Conservation (phyloP, 2,113 vertebrate species). For the Epinephelus lanceolatus region DNA sequence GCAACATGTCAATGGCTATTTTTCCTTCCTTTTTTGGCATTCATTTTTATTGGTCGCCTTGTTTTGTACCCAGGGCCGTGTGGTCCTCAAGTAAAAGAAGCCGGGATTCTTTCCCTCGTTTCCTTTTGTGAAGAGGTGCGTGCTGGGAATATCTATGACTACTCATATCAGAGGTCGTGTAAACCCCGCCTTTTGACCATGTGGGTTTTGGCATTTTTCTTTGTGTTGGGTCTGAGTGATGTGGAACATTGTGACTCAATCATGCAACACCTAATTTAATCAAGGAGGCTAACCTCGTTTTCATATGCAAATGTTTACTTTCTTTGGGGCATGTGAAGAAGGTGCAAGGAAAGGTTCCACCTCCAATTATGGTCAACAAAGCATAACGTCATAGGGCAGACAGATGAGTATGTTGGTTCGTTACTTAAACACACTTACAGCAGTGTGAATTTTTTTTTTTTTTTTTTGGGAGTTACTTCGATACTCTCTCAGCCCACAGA, state of each 20-base stretch:
- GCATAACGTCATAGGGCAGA: slow-evolving; percentile 4
- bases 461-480: not conserved
- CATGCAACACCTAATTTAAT: slow-evolving; percentile 89
- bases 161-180: slow-evolving; percentile 90
- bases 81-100: slow-evolving; percentile 71
- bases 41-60: slow-evolving; percentile 84
- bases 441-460: not conserved
- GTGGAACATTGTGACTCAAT: slow-evolving; percentile 89
- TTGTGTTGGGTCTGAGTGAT: slow-evolving; percentile 89
- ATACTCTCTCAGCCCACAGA: not conserved
- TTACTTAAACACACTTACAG: not conserved
- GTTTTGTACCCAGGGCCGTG: slow-evolving; percentile 78
- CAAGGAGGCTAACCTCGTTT: slow-evolving; percentile 77
- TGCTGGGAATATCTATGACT: slow-evolving; percentile 87
- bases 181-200: slow-evolving; percentile 76
- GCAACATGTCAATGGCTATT: slow-evolving; percentile 80
- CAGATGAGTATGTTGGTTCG: slow-evolving; percentile 3
- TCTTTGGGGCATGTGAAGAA: slow-evolving; percentile 58
- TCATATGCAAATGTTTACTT: slow-evolving; percentile 49
- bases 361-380: slow-evolving; percentile 24
- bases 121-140: slow-evolving; percentile 79
- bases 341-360: slow-evolving; percentile 38
- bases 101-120: slow-evolving; percentile 60
- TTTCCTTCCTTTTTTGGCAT: slow-evolving; percentile 81
- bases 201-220: slow-evolving; percentile 86